Evolutionary conservation across 2,113 vertebrate genomes (phyloP).

Genomic region (Macquaria ambigua): DNA sequence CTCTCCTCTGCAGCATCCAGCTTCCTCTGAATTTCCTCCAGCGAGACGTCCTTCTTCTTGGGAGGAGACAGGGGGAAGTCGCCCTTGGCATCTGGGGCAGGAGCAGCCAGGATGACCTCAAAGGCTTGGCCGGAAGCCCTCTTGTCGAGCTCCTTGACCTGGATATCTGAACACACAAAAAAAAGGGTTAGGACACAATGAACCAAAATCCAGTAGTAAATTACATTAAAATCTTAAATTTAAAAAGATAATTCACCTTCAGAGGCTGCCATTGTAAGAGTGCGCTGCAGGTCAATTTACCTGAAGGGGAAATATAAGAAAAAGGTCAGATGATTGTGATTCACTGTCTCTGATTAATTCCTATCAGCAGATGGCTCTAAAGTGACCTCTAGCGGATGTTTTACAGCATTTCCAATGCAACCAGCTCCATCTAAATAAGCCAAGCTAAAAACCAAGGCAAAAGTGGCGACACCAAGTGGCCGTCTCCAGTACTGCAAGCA

Average conservation of each 20-base stretch:
- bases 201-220: background rate
- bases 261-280: constrained; percentile 76
- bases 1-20: constrained; percentile 96
- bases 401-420: background rate
- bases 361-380: background rate
- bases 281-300: constrained; percentile 43
- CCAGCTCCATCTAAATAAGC: background rate
- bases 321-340: background rate
- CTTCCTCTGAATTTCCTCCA: constrained; percentile 98
- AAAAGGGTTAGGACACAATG: background rate
- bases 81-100: constrained; percentile 87
- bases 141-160: constrained; percentile 97
- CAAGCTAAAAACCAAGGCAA: background rate
- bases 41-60: constrained; percentile 95
- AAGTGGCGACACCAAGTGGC: constrained; percentile 42
- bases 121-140: constrained; percentile 97
- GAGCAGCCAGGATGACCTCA: constrained; percentile 92
- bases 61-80: constrained; percentile 94
- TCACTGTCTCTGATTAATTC: background rate
- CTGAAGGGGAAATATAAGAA: constrained; percentile 19
- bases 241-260: constrained; percentile 61
- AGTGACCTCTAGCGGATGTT: constrained; percentile 47
- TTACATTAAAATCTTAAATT: background rate
- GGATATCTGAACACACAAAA: constrained; percentile 86
- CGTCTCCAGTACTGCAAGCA: constrained; percentile 36